These are phyloP conservation scores for Stenurella melanura DNA, from an alignment of 2,888 invertebrate genomes.

Conservation along the genomic window DNA sequence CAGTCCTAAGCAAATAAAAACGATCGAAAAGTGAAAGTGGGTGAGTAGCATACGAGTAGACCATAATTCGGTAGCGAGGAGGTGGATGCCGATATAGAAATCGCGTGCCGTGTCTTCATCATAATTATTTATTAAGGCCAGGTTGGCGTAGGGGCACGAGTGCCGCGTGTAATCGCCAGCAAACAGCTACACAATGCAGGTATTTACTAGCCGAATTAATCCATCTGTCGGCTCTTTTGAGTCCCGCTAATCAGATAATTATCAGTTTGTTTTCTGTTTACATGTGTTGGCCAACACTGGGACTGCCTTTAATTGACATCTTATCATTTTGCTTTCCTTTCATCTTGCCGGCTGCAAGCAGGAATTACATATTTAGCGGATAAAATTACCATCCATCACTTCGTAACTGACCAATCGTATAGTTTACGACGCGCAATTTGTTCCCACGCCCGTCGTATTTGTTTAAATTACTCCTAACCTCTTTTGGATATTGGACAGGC, in stretches of 20 bases:
- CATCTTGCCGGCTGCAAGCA: constrained; percentile 44
- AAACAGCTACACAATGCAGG: constrained; percentile 45
- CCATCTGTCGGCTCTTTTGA: constrained; percentile 51
- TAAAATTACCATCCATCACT: constrained; percentile 39
- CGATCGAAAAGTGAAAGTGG: constrained; percentile 23
- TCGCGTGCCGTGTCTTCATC: constrained; percentile 38
- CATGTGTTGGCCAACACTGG: constrained; percentile 50
- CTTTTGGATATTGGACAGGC: constrained; percentile 23
- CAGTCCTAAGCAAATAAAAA: constrained; percentile 4
- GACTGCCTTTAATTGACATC: constrained; percentile 47
- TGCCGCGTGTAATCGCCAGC: constrained; percentile 24
- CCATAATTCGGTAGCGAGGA: constrained; percentile 17
- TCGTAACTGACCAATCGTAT: constrained; percentile 25
- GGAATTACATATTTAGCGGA: constrained; percentile 50
- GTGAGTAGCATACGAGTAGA: constrained; percentile 15
- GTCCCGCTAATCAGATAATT: constrained; percentile 54
- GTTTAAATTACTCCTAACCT: constrained; percentile 21
- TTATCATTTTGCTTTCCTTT: constrained; percentile 48
- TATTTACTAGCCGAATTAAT: constrained; percentile 52
- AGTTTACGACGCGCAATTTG: constrained; percentile 15
- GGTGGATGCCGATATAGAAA: constrained; percentile 32
- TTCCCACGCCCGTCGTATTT: constrained; percentile 17
- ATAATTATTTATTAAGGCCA: constrained; percentile 41
- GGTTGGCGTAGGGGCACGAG: constrained; percentile 32
- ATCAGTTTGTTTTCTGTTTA: constrained; percentile 53